Evolutionary conservation across 2,888 invertebrate genomes (phyloP).

Genomic region (Melanophora roralis): DNA sequence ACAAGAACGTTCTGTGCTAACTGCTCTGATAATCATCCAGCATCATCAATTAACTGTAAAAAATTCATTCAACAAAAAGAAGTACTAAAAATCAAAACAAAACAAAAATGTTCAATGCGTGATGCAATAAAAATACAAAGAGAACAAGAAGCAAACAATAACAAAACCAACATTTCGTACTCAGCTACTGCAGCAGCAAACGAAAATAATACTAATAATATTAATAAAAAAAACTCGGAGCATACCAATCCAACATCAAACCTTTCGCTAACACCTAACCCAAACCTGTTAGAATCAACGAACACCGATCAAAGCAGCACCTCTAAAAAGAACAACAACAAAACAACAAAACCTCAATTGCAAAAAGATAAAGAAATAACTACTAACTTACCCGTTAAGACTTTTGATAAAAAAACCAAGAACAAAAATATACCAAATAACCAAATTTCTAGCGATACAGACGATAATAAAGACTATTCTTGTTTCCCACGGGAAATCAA

Average conservation of each 20-base stretch:
- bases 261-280: background rate
- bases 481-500: background rate
- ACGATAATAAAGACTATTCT: background rate
- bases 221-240: background rate
- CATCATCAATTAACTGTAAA: conserved; percentile 35
- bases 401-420: background rate
- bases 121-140: conserved; percentile 13
- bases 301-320: no score
- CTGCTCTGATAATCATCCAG: conserved; percentile 40
- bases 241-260: background rate
- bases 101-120: conserved; percentile 38
- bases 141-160: background rate
- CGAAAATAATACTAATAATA: background rate
- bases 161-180: no score
- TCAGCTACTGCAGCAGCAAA: background rate
- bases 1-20: conserved; percentile 48
- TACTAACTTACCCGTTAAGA: background rate
- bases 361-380: background rate
- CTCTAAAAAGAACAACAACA: background rate
- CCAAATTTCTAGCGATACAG: background rate
- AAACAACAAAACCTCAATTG: background rate
- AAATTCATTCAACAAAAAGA: conserved; percentile 41
- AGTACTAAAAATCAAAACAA: conserved; percentile 37
- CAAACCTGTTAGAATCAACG: background rate
- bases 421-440: background rate